Conservation (phyloP, 2,797 vertebrate genomes). For the Pitangus sulphuratus region DNA sequence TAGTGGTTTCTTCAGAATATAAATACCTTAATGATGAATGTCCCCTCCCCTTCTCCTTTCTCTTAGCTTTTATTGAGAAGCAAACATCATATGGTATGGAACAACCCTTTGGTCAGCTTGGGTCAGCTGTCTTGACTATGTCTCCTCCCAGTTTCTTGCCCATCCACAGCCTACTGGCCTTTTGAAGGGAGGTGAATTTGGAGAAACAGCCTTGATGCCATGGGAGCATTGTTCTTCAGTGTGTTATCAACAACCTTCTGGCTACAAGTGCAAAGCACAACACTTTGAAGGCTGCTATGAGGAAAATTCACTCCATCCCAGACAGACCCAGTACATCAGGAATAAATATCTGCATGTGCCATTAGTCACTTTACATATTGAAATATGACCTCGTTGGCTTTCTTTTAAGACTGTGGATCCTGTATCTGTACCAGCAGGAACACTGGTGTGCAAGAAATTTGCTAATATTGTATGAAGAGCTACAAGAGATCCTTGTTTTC, state of each 20-base stretch:
- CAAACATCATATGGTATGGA: background rate
- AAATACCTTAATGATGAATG: accelerated
- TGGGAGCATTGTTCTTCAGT: background rate
- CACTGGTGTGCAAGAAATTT: background rate
- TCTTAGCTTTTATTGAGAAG: background rate
- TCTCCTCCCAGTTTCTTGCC: background rate
- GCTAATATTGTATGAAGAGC: background rate
- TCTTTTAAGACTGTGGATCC: background rate
- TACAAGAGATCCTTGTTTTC: background rate
- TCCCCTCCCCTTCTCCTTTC: background rate
- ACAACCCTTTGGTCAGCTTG: background rate
- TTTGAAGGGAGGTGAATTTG: background rate
- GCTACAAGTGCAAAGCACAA: background rate
- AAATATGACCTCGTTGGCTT: background rate
- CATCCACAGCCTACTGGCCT: background rate
- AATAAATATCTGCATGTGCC: background rate
- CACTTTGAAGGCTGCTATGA: too few species aligned
- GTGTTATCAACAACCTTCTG: background rate
- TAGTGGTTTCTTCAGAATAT: background rate
- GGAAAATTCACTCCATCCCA: background rate
- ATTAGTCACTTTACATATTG: background rate
- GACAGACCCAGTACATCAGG: background rate
- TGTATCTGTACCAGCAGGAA: background rate
- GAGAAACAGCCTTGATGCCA: background rate
- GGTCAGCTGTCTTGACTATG: background rate